A percentile compares a stretch with the other conserved stretches of the same genome.
Evolutionary conservation across 2,888 invertebrate species (phyloP).

Genomic region (Mechanitis messenoides): DNA sequence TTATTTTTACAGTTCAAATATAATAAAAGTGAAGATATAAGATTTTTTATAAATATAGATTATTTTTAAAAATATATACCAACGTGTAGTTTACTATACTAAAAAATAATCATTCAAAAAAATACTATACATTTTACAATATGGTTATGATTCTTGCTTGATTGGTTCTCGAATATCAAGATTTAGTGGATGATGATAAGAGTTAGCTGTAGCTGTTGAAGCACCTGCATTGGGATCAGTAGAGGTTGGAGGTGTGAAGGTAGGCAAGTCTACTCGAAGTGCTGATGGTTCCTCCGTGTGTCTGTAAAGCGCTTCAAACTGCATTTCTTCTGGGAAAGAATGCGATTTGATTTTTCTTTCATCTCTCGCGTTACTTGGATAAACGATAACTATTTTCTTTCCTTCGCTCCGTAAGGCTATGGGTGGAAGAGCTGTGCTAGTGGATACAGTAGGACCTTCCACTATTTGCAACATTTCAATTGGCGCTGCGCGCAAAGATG

Average conservation of each 20-base stretch:
- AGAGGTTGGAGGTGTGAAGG: slow-evolving; percentile 70
- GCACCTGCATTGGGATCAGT: slow-evolving; percentile 30
- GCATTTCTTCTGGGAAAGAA: slow-evolving; percentile 69
- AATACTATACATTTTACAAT: slow-evolving; percentile 12
- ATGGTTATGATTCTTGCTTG: slow-evolving; percentile 32
- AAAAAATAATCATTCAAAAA: too few relatives aligned
- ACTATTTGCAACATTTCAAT: slow-evolving; percentile 62
- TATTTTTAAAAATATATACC: not conserved
- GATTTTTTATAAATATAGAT: too few relatives aligned
- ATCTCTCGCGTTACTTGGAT: slow-evolving; percentile 70
- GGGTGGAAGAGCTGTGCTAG: slow-evolving; percentile 66
- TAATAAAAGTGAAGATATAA: not conserved
- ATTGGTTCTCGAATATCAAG: slow-evolving; percentile 28
- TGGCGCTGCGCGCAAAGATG: slow-evolving; percentile 51
- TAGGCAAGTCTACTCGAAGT: slow-evolving; percentile 76
- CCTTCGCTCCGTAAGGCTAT: slow-evolving; percentile 61
- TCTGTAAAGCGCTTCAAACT: slow-evolving; percentile 68
- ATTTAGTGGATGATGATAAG: slow-evolving; percentile 41
- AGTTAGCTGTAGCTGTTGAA: slow-evolving; percentile 34
- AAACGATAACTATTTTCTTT: slow-evolving; percentile 70
- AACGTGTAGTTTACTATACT: not conserved
- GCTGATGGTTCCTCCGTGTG: slow-evolving; percentile 57
- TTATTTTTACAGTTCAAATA: slow-evolving; percentile 21
- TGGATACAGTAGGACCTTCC: slow-evolving; percentile 50
- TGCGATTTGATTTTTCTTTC: slow-evolving; percentile 70